Percentiles rank a stretch among this genome's conserved stretches.
Evolutionary conservation across 2,797 vertebrate genomes (phyloP).

Genomic region (Pseudochirops corinnae): DNA sequence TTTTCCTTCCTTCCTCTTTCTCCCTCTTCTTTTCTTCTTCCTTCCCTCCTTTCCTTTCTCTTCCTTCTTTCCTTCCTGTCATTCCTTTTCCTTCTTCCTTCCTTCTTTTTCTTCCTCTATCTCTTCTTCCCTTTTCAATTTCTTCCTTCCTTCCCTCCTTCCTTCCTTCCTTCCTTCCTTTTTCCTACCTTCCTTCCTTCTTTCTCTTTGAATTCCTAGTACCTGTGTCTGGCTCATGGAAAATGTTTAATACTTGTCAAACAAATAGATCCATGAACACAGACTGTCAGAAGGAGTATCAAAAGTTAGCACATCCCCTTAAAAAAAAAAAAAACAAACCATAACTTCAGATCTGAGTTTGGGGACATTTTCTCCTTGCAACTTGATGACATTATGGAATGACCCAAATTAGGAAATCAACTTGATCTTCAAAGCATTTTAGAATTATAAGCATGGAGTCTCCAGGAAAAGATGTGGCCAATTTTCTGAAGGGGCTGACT

Average conservation of each 20-base stretch:
- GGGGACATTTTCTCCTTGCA: slow-evolving; percentile 2
- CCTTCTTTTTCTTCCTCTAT: too few species aligned
- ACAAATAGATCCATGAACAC: neutral
- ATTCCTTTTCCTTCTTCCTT: neutral
- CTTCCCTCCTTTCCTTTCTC: too few species aligned
- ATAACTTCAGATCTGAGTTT: slow-evolving; percentile 21
- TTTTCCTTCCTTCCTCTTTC: neutral
- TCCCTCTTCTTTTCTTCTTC: neutral
- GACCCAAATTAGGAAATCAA: slow-evolving; percentile 15
- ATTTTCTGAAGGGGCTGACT: neutral
- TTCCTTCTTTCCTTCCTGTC: too few species aligned
- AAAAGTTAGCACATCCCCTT: neutral
- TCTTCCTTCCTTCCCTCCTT: neutral
- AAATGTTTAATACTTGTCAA: neutral
- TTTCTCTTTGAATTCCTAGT: neutral
- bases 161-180: neutral
- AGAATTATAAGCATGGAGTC: neutral
- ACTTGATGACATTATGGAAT: slow-evolving; percentile 25
- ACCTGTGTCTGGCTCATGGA: neutral
- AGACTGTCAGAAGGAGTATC: neutral
- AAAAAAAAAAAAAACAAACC: neutral
- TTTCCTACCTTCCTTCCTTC: neutral
- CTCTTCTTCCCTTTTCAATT: neutral
- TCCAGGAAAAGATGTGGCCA: neutral
- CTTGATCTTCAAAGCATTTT: slow-evolving; percentile 7